phyloP scores from a whole-genome alignment of 2,113 vertebrate genomes.

The Platysteira castanea region DNA sequence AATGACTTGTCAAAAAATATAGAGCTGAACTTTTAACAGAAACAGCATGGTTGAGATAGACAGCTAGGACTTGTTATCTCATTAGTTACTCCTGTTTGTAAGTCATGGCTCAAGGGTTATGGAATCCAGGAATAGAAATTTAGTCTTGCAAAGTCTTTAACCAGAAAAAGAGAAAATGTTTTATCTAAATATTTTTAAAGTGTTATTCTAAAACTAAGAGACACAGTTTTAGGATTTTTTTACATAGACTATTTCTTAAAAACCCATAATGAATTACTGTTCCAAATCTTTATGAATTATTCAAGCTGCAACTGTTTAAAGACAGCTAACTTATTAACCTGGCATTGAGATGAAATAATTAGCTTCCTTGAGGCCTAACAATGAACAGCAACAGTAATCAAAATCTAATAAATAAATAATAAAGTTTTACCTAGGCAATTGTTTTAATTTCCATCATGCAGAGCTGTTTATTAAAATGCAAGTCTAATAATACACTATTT shows the following conservation, averaged over 20 bases:
- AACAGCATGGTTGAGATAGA: not conserved
- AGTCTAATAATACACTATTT: not conserved
- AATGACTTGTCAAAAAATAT: not conserved
- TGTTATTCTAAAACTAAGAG: not conserved
- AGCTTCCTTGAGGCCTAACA: conserved; percentile 61
- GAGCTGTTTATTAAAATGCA: not conserved
- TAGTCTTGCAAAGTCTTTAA: not conserved
- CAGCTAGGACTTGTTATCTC: not conserved
- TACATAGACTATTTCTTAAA: not conserved
- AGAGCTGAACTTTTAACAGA: not conserved
- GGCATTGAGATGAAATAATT: conserved; percentile 62
- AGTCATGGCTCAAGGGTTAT: fast-evolving
- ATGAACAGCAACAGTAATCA: conserved; percentile 68
- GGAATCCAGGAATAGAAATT: not conserved
- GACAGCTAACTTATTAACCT: conserved; percentile 62
- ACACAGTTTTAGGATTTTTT: not conserved
- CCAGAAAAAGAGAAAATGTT: not conserved
- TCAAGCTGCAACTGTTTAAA: conserved; percentile 45
- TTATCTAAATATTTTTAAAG: not conserved
- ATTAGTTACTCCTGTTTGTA: not conserved
- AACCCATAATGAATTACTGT: not conserved
- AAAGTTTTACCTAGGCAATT: not conserved
- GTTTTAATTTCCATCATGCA: not conserved
- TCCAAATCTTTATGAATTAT: conserved; percentile 37
- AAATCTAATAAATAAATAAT: conserved; percentile 68